Base-by-base conservation (phyloP, 2,797 vertebrate species). In the Notolabrus celidotus region DNA sequence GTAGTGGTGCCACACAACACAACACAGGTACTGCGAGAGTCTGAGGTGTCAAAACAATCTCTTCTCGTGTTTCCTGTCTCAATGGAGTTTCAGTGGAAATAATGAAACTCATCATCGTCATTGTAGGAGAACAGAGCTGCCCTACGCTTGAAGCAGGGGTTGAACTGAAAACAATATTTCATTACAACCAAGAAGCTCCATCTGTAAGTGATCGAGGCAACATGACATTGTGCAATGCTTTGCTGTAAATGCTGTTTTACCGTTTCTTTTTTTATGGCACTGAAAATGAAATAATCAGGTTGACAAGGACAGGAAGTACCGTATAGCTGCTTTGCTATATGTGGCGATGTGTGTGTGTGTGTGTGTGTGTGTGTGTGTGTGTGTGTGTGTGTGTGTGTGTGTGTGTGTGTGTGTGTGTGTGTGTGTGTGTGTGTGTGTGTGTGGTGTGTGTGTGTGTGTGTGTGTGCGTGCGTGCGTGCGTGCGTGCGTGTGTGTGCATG, bases 281-380 rank as follows among this genome's bases (percentile, higher is more conserved):
- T 3, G 3, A 41, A 70, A 55, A 45, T 75, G 56, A 77, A 65
- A 61, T 77, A 61, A 78, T 78, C 43, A 65, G 39, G 47, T 63
- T 77, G 76, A 74, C 62, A 63, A 45, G 56, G 63, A 67, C 58
- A 52, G 50, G 10, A 60, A 50, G 41, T 55, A 64, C 51, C 51
- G 22, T 7, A 59, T 67, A 45, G 25, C 43, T 49, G 38, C 56
- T 66, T 54, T 54, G 31, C 39, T 29, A 17, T 41, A 17, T 61
- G 25, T 58, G n/a, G 10, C 6, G 57, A 25, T 47, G 36, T 25
- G 52, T 52, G 46, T 43, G 20, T 52, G 10, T 34, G 12, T 41
- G 23, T 57, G 34, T 38, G 47, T 39, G 3, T 61, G 33, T 33
- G 33, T 61, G 25, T 57, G 19, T 15, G 5, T 63, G 29, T 47